These are phyloP conservation scores for Nerophis ophidion DNA, from an alignment of 2,113 vertebrate genomes.

Conservation along the genomic window DNA sequence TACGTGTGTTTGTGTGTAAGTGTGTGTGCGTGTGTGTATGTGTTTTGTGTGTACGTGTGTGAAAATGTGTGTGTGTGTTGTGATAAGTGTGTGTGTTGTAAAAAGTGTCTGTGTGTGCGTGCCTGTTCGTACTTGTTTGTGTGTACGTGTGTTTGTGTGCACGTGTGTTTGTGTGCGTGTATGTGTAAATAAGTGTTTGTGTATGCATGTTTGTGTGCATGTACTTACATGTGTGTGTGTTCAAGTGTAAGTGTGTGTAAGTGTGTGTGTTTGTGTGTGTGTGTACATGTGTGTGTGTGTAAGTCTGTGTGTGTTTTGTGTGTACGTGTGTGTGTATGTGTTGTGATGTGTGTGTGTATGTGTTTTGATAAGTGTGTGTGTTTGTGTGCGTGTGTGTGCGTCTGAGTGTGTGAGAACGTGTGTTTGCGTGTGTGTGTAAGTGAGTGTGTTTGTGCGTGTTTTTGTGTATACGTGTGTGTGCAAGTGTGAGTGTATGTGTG, in stretches of 20 bases:
- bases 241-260: not conserved
- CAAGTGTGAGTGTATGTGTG: no score
- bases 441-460: no score
- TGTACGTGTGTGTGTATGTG: not conserved
- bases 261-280: not conserved
- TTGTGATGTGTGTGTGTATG: not conserved
- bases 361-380: no score
- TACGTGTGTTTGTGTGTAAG: no score
- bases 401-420: no score
- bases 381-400: no score
- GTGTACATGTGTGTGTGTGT: conserved; percentile 11
- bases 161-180: conserved; percentile 45
- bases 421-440: no score
- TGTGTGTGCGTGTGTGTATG: no score
- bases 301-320: conserved; percentile 5
- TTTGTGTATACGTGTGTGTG: no score
- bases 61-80: conserved; percentile 46
- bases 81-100: no score
- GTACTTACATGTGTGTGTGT: conserved; percentile 31
- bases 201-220: conserved; percentile 63
- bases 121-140: no score
- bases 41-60: conserved; percentile 58
- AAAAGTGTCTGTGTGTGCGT: no score
- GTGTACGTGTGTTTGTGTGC: conserved; percentile 50
- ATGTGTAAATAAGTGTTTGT: conserved; percentile 46